Evolutionary conservation across 2,113 vertebrate genomes (phyloP), one percentile per base, ranked within the genome.

Genomic region (Conger conger): DNA sequence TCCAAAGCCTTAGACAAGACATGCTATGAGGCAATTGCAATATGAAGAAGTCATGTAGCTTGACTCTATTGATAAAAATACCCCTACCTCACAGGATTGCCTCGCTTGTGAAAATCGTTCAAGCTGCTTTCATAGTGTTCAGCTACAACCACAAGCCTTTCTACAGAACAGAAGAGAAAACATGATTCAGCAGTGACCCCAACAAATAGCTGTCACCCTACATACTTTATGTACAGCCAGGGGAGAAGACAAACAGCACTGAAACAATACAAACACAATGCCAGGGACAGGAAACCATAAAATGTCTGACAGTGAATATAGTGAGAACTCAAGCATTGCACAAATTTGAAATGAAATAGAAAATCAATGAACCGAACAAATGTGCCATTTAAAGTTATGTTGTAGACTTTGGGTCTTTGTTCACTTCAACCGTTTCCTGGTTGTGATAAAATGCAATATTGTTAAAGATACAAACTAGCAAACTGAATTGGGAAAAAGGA

Each of bases 121-220:
- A 99, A 90, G 87, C 94, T 96, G 86, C 79, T 95, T 84, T 96
- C 96, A 93, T 97, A 97, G 89, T 99, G 98, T 85, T 99, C 98
- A 79, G 97, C 97, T 0, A 98, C 98, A 82, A 99, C 97, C 87
- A 99, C 97, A 83, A 99, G 94, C 35, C 98, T 96, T 89, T 99
- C 98, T 99, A 63, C 20, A 80, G 90, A 86, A 91, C 57, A 78
- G 82, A 53, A 68, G 23, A 76, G 79, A n/a, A 85, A 78, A 50
- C 33, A 11, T 30, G 13, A 81, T 8, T 17, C 11, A 83, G 27
- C n/a, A 30, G 33, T 27, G n/a, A 17, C 36, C 38, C 38, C 27
- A 13, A 13, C 45, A 80, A 82, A 45, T 33, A 54, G 63, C 3
- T 3, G 27, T 40, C 4, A 50, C 45, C 45, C 45, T 13, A 15